Percentiles rank a stretch among this genome's conserved stretches.
phyloP scores from a whole-genome alignment of 2,113 vertebrate genomes.

The Hepsetus odoe region DNA sequence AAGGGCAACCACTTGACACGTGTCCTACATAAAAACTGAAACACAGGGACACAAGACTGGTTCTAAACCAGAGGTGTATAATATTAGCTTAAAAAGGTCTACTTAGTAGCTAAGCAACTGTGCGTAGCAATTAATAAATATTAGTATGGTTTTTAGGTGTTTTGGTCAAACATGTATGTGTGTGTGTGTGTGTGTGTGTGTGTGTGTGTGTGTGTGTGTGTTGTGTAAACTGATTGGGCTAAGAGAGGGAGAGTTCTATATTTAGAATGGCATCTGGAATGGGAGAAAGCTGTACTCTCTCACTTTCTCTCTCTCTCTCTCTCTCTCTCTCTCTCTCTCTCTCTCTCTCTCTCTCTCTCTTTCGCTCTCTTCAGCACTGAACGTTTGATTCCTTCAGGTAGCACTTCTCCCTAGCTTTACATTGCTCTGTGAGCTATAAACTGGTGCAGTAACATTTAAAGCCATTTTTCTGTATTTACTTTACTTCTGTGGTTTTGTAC shows the following conservation, averaged over 20 bases:
- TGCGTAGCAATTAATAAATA: background rate
- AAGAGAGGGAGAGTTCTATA: conserved; percentile 65
- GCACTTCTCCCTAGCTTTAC: background rate
- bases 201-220: conserved; percentile 35
- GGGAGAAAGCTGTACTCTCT: conserved; percentile 56
- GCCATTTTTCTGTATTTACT: background rate
- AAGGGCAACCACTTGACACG: background rate
- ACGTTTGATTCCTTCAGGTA: background rate
- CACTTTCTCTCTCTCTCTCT: conserved; percentile 33
- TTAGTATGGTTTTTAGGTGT: background rate
- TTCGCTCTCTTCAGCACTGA: background rate
- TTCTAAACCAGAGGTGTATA: background rate
- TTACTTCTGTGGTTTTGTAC: background rate
- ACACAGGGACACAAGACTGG: background rate
- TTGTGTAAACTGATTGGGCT: conserved; percentile 55
- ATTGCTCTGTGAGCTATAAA: background rate
- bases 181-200: conserved; percentile 47
- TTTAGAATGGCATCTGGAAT: conserved; percentile 79
- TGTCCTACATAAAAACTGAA: background rate
- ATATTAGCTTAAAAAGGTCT: background rate
- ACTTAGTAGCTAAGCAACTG: background rate
- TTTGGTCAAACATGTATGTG: background rate
- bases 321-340: background rate
- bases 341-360: background rate
- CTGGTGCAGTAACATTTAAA: background rate